These are phyloP conservation scores for Diaphora mendica DNA, from an alignment of 2,888 invertebrate species.

Conservation along the genomic window DNA sequence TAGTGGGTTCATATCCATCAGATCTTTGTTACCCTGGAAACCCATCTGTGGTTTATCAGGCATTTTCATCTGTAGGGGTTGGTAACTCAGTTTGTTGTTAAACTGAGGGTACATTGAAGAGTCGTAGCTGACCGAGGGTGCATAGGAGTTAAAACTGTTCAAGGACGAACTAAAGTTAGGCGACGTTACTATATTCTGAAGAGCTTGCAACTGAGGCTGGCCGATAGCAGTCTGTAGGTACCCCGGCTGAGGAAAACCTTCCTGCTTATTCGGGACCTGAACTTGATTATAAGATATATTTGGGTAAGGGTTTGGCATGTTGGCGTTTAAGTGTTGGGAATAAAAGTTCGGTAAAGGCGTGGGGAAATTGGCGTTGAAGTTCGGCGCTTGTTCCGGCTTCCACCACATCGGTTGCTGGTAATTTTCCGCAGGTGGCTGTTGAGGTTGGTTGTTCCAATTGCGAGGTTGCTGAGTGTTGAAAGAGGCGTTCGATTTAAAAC, in stretches of 20 bases:
- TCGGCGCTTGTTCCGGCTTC: constrained; percentile 69
- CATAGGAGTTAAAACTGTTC: constrained; percentile 69
- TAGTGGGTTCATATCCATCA: constrained; percentile 59
- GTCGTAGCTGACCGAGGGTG: constrained; percentile 70
- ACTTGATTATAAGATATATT: constrained; percentile 58
- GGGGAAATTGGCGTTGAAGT: constrained; percentile 59
- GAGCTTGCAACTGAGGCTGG: constrained; percentile 68
- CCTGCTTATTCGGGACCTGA: constrained; percentile 60
- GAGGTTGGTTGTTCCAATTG: constrained; percentile 56
- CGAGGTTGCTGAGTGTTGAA: constrained; percentile 54
- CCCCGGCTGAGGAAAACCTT: constrained; percentile 53
- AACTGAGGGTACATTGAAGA: constrained; percentile 81
- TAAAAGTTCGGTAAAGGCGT: constrained; percentile 67
- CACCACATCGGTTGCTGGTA: constrained; percentile 71
- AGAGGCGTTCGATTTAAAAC: constrained; percentile 55
- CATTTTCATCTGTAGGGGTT: constrained; percentile 65
- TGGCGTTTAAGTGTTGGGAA: constrained; percentile 57
- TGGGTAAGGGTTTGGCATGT: constrained; percentile 65
- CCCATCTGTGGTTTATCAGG: constrained; percentile 59
- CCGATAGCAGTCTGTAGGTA: constrained; percentile 69
- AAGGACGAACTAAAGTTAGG: constrained; percentile 74
- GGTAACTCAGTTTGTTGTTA: constrained; percentile 65
- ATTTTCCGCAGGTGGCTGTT: constrained; percentile 49
- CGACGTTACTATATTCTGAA: constrained; percentile 71
- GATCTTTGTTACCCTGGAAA: constrained; percentile 63